Base-by-base conservation (phyloP, 2,797 vertebrate genomes). In the Peromyscus attwateri region DNA sequence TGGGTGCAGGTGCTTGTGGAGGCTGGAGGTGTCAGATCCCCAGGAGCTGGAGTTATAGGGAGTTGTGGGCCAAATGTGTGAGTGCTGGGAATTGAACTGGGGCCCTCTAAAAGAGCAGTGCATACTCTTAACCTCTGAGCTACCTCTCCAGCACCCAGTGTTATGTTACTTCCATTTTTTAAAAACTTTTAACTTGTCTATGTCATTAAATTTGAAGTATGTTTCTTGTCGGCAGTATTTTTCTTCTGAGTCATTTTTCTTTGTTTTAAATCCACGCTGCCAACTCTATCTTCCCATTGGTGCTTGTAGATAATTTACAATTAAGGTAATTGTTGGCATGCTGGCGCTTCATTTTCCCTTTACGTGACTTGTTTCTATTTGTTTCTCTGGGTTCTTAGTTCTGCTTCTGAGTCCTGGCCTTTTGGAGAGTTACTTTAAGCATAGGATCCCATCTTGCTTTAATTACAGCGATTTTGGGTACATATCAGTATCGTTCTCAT, bases 401-500 rank as follows among this genome's bases (percentile, higher is more conserved):
- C 62, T 76, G 31, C 46, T 31, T 60, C 37, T 70, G 9, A 19
- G 14, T 81, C 34, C 91, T 87, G 70, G 37, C 4, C 12, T 64
- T 92, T 70, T 29, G 43, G 52, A 71, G n/a, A 64, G 23, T 37
- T 21, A 49, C 34, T 75, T 14, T 46, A 40, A 79, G 52, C 16
- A 29, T 40, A 37, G 70, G 77, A 64, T 79, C 62, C 10, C 71
- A 79, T 14, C n/a, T 34, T 79, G 43, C 88, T 68, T 94, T 89
- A 27, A 66, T 23, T 14, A 13, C 0, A n/a, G 62, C 8, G 4
- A 31, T 77, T 57, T 9, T 29, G 16, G 49, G 40, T n/a, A 23
- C 52, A 34, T 14, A 2, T 46, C 3, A 31, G 6, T 13, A 2
- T 25, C 2, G 1, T 55, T 68, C 17, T 76, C 1, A 0, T 5